Evolutionary conservation across 2,113 vertebrate species (phyloP).

Genomic region (Tor tambroides): DNA sequence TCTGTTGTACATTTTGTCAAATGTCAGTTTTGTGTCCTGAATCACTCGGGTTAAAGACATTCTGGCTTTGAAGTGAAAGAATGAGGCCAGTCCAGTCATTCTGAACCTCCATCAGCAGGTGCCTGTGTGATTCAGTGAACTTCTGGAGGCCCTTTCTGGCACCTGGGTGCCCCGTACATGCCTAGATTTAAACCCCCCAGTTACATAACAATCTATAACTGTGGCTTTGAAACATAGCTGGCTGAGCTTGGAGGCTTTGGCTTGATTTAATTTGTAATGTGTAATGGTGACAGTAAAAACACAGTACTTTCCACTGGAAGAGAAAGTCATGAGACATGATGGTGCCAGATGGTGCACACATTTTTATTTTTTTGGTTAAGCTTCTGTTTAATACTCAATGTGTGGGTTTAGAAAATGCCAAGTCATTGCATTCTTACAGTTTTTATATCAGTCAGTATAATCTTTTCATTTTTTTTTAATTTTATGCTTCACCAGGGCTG

Average conservation of each 20-base stretch:
- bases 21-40: background rate
- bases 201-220: slow-evolving; percentile 30
- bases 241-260: background rate
- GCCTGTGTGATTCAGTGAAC: slow-evolving; percentile 16
- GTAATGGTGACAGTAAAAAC: slow-evolving; percentile 4
- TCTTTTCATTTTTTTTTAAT: too few relatives aligned
- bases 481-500: too few relatives aligned
- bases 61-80: too few relatives aligned
- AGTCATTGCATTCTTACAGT: background rate
- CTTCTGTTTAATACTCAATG: background rate
- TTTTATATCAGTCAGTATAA: background rate
- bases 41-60: background rate
- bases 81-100: too few relatives aligned
- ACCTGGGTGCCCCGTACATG: background rate
- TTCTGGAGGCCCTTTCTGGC: background rate
- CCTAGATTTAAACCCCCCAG: slow-evolving; percentile 2
- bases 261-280: background rate
- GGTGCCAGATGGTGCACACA: background rate
- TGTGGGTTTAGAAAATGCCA: background rate
- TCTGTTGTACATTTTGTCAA: background rate
- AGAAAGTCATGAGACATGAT: background rate
- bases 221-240: background rate
- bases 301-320: background rate
- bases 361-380: too few relatives aligned
- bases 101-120: slow-evolving; percentile 51